phyloP scores from a whole-genome alignment of 2,888 invertebrate species.

The Caenorhabditis japonica region DNA sequence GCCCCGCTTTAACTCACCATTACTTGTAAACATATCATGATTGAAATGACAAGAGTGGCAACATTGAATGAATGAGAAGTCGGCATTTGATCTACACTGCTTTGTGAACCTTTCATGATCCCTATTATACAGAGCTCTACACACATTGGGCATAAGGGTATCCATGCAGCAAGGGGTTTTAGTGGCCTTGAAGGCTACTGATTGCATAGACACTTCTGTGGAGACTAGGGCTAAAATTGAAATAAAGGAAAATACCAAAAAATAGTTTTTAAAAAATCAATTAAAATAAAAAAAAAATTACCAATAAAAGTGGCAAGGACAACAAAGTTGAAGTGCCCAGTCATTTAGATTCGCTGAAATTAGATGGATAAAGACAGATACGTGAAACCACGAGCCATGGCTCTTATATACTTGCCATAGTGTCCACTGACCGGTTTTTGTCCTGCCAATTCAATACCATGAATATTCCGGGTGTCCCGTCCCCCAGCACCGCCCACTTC shows the following conservation, averaged over 20 bases:
- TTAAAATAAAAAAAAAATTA: neutral
- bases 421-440: constrained; percentile 59
- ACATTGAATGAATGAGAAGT: constrained; percentile 72
- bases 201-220: constrained; percentile 51
- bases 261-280: neutral
- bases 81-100: constrained; percentile 66
- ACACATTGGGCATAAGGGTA: constrained; percentile 65
- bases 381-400: constrained; percentile 32
- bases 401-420: constrained; percentile 56
- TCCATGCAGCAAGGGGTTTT: constrained; percentile 70
- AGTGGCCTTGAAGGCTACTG: constrained; percentile 61
- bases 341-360: constrained; percentile 7
- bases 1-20: constrained; percentile 26
- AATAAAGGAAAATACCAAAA: neutral
- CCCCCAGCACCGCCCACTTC: constrained; percentile 36
- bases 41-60: constrained; percentile 72
- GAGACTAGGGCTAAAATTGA: constrained; percentile 25
- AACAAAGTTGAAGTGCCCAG: constrained; percentile 9
- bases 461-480: constrained; percentile 30
- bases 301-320: constrained; percentile 22
- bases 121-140: constrained; percentile 61
- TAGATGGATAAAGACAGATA: constrained; percentile 19
- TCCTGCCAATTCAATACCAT: constrained; percentile 2
- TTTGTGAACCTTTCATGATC: constrained; percentile 66
- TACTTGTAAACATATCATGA: constrained; percentile 59